phyloP scores from a whole-genome alignment of 2,113 vertebrate species.

The Rhinolophus sinicus region DNA sequence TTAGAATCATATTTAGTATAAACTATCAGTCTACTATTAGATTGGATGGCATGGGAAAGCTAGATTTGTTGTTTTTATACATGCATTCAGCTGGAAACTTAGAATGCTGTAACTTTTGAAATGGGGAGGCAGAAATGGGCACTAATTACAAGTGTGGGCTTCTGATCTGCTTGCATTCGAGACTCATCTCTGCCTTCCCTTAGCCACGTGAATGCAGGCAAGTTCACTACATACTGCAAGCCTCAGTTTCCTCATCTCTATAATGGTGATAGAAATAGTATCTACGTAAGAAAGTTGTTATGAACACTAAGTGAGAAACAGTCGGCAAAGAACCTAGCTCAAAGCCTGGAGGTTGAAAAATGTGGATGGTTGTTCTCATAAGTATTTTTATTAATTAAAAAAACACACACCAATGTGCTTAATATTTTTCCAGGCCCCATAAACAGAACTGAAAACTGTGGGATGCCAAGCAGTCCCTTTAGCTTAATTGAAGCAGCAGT shows the following conservation, averaged over 20 bases:
- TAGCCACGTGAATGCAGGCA: background rate
- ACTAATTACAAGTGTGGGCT: background rate
- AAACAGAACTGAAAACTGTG: background rate
- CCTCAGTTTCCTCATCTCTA: background rate
- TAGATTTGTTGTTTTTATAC: background rate
- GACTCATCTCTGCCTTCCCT: background rate
- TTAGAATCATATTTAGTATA: background rate
- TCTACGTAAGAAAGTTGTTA: background rate
- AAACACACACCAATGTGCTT: background rate
- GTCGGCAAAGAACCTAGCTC: background rate
- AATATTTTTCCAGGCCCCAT: background rate
- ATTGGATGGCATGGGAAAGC: background rate
- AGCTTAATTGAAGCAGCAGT: background rate
- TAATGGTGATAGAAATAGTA: background rate
- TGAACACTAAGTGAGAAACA: background rate
- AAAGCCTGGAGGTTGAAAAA: background rate
- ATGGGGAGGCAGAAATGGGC: background rate
- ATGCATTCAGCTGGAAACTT: background rate
- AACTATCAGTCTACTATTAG: background rate
- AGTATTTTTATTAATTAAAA: constrained; percentile 21
- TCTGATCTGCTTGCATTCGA: background rate
- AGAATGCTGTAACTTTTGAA: background rate
- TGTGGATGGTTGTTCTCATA: background rate
- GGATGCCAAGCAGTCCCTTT: background rate
- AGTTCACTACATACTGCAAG: background rate